Conservation (phyloP, 2,113 vertebrate genomes). For the Xiphophorus hellerii region DNA sequence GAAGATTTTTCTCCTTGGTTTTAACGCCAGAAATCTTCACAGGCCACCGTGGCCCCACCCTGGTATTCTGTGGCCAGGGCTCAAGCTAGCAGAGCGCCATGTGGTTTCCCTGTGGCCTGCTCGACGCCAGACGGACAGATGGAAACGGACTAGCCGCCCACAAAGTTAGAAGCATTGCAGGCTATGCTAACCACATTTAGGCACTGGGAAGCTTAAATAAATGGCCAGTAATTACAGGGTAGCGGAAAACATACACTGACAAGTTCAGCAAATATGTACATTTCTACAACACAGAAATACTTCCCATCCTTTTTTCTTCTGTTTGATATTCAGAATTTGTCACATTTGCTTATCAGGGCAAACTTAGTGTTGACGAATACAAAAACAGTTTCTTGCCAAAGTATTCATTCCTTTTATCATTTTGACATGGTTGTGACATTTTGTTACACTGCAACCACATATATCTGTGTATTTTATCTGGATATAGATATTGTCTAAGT, state of each 20-base stretch:
- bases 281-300: conserved; percentile 15
- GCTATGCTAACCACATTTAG: conserved; percentile 61
- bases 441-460: neutral
- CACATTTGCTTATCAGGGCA: conserved; percentile 17
- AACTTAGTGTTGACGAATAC: neutral
- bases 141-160: conserved; percentile 67
- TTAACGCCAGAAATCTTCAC: conserved; percentile 20
- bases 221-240: conserved; percentile 68
- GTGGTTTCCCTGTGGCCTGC: conserved; percentile 68
- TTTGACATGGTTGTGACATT: neutral
- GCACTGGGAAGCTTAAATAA: conserved; percentile 70
- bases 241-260: conserved; percentile 47
- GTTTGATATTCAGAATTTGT: conserved; percentile 15
- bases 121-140: conserved; percentile 77
- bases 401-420: neutral
- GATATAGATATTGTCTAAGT: neutral
- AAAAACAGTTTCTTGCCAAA: neutral
- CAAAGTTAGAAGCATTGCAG: conserved; percentile 59
- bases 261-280: conserved; percentile 64
- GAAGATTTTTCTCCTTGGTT: conserved; percentile 17
- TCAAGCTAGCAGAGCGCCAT: conserved; percentile 52
- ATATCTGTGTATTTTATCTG: neutral
- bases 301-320: neutral
- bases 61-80: conserved; percentile 67
- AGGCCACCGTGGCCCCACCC: conserved; percentile 65